Conservation (phyloP, 1,140 invertebrate genomes). For the Drosophila persimilis region DNA sequence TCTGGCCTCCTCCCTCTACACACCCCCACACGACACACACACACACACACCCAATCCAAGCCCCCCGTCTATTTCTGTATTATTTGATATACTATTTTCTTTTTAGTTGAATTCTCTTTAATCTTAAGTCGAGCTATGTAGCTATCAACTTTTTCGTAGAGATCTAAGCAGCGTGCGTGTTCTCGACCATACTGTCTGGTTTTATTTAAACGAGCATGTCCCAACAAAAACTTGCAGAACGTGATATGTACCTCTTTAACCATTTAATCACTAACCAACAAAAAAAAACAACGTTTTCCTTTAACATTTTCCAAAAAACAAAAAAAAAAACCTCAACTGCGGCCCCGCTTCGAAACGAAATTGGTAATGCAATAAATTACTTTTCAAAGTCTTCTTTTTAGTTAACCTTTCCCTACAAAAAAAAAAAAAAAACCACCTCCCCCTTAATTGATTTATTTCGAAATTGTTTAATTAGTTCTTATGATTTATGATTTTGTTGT, state of each 20-base stretch:
- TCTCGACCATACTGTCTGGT: conserved; percentile 73
- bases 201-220: conserved; percentile 71
- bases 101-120: conserved; percentile 45
- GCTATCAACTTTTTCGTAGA: conserved; percentile 43
- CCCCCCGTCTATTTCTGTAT: conserved; percentile 1
- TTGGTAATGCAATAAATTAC: conserved; percentile 58
- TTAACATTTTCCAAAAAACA: conserved; percentile 53
- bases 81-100: conserved; percentile 34
- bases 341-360: conserved; percentile 31
- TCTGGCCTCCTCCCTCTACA: conserved; percentile 36
- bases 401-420: conserved; percentile 9
- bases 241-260: conserved; percentile 25
- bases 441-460: conserved; percentile 12
- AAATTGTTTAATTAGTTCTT: conserved; percentile 42
- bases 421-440: background rate
- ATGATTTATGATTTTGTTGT: conserved; percentile 26
- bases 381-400: conserved; percentile 16
- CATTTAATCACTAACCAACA: conserved; percentile 46
- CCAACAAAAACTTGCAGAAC: conserved; percentile 29
- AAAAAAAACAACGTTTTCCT: conserved; percentile 37
- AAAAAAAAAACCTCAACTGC: conserved; percentile 19
- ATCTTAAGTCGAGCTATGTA: conserved; percentile 41
- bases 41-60: conserved; percentile 3
- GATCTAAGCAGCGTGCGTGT: conserved; percentile 54
- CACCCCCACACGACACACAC: background rate